Base-by-base conservation (phyloP, 37 sponge, comb jelly and placozoan genomes). In the Ephydatia muelleri region DNA sequence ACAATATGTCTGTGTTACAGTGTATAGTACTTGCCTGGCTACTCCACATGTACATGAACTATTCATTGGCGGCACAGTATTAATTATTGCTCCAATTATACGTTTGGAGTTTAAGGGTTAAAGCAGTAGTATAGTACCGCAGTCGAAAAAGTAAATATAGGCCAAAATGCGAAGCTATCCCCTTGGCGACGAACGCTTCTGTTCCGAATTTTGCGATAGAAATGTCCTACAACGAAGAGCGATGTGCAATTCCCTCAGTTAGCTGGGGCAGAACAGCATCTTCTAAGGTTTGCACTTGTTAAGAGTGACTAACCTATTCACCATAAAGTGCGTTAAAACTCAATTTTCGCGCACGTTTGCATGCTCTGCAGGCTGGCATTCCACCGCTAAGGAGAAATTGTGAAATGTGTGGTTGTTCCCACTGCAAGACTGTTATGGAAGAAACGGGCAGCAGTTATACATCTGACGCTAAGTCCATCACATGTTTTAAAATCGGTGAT, bases 401-500 rank as follows among this genome's bases (percentile, higher is more conserved):
- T 30, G 48, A 69, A 37, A 38, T n/a, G 28, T 92, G 92, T 74
- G 8, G 27, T 2, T 92, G 92, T 38, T 81, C 82, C 5, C 28
- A 81, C 48, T 92, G 92, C 76, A 80, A 70, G 19, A 26, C 49
- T 39, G 76, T 92, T 29, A 31, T 38, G n/a, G 57, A 49, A 47
- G 76, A 78, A 8, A 89, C 75, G 23, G 23, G 67, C 67, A 68
- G 72, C 75, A 89, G 75, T 0, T 65, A 35, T 14, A 22, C 67
- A 38, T 36, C 49, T 29, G 81, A 88, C 37, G 79, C 36, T 8
- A 48, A 65, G 38, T 70, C 2, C 29, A 75, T 74, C 33, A 69
- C 74, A 33, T 35, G 76, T 29, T 49, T 95, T 14, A 80, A 65
- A 28, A 66, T 90, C n/a, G 95, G 95, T 27, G 93, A 92, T 49